A percentile compares a stretch with the other conserved stretches of the same genome.
These are phyloP conservation scores for Artibeus jamaicensis DNA, from an alignment of 2,797 vertebrate genomes.

Conservation along the genomic window DNA sequence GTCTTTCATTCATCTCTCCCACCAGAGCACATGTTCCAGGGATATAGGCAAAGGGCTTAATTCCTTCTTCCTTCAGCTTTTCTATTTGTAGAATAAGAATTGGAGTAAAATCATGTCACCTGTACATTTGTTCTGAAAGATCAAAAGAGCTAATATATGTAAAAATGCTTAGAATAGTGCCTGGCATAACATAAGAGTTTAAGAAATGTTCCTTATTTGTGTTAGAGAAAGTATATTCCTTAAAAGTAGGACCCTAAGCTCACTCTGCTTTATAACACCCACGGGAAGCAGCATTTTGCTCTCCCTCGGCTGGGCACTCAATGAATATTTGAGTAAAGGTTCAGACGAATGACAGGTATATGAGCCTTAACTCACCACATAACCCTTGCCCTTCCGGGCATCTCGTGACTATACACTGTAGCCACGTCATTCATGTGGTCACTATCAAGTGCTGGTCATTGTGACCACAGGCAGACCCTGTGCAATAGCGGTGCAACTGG, in stretches of 20 bases:
- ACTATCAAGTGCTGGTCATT: background rate
- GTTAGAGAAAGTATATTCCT: background rate
- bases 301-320: background rate
- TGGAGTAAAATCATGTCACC: background rate
- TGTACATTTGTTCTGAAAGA: background rate
- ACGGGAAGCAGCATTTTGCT: background rate
- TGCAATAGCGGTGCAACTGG: background rate
- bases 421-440: background rate
- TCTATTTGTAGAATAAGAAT: background rate
- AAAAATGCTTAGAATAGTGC: background rate
- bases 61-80: background rate
- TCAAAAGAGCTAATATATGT: background rate
- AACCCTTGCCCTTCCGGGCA: rapidly evolving
- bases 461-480: background rate
- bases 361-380: background rate
- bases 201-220: background rate
- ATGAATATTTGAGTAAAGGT: background rate
- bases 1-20: background rate
- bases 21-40: background rate
- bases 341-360: background rate
- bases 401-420: background rate
- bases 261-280: background rate
- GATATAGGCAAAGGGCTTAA: background rate
- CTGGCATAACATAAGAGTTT: background rate
- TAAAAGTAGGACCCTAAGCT: background rate